Conservation (phyloP, 2,113 vertebrate genomes). For the Apteryx mantelli region DNA sequence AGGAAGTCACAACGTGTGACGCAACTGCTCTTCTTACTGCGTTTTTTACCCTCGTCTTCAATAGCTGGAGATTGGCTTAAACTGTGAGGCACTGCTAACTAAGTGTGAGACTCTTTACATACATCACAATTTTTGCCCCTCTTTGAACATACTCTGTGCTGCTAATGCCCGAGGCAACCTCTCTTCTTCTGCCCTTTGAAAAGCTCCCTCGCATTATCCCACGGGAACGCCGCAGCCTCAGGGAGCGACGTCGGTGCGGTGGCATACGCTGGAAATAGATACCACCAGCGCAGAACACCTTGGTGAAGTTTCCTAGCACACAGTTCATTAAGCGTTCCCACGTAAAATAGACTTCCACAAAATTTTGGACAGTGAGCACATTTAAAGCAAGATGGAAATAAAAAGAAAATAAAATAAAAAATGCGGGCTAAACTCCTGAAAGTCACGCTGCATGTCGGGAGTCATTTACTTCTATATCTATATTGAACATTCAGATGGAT, state of each 20-base stretch:
- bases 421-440: not conserved
- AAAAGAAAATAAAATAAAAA: not conserved
- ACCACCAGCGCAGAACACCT: rapidly evolving
- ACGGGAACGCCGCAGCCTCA: not conserved
- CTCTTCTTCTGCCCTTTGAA: not conserved
- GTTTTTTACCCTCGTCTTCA: not conserved
- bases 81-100: rapidly evolving
- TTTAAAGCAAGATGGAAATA: not conserved
- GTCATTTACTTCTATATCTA: not conserved
- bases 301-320: not conserved
- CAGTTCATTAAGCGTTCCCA: rapidly evolving
- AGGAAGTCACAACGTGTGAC: rapidly evolving
- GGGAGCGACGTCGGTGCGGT: not conserved
- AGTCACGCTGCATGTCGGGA: not conserved
- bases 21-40: not conserved
- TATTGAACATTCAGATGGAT: rapidly evolving
- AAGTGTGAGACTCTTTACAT: not conserved
- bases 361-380: not conserved
- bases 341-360: rapidly evolving
- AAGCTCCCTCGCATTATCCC: not conserved
- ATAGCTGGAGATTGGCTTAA: not conserved
- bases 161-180: rapidly evolving
- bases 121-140: not conserved
- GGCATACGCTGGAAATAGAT: not conserved
- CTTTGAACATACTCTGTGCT: not conserved